Conservation (phyloP, 2,113 vertebrate genomes). For the Hippocampus barbouri region DNA sequence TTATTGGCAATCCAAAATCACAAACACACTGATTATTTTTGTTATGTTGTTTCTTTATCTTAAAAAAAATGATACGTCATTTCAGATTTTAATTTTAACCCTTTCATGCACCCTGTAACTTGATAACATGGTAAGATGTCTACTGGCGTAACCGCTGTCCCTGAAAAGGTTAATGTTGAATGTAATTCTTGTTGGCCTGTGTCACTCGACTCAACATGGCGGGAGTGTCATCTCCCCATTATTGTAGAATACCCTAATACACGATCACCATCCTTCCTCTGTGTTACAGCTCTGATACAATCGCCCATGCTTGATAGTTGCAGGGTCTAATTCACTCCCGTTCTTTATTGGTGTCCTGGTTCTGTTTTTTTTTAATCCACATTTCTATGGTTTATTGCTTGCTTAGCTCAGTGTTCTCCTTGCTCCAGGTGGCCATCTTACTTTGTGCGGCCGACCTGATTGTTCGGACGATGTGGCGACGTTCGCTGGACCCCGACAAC, state of each 20-base stretch:
- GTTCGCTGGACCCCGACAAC: slow-evolving; percentile 88
- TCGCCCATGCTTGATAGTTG: neutral
- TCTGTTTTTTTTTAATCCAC: neutral
- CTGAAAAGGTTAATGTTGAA: neutral
- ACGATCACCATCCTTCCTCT: neutral
- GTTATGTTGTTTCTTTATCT: neutral
- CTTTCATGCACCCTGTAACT: no score
- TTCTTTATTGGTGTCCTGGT: neutral
- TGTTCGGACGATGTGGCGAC: slow-evolving; percentile 84
- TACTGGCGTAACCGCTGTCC: no score
- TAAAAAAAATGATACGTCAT: no score
- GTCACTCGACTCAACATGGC: neutral
- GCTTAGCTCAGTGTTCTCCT: slow-evolving; percentile 3
- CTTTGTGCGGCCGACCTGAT: slow-evolving; percentile 88
- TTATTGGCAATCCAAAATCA: neutral
- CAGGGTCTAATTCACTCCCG: neutral
- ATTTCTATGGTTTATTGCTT: neutral
- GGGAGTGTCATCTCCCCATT: neutral
- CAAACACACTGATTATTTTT: neutral
- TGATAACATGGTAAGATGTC: no score
- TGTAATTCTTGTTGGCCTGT: neutral
- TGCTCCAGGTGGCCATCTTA: slow-evolving; percentile 82
- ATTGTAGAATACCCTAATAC: neutral
- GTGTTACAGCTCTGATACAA: neutral
- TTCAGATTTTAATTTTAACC: no score